Evolutionary conservation across 37 sponge, comb jelly and placozoan species (phyloP), one percentile per base, ranked within the genome.

Genomic region (Beroe ovata): DNA sequence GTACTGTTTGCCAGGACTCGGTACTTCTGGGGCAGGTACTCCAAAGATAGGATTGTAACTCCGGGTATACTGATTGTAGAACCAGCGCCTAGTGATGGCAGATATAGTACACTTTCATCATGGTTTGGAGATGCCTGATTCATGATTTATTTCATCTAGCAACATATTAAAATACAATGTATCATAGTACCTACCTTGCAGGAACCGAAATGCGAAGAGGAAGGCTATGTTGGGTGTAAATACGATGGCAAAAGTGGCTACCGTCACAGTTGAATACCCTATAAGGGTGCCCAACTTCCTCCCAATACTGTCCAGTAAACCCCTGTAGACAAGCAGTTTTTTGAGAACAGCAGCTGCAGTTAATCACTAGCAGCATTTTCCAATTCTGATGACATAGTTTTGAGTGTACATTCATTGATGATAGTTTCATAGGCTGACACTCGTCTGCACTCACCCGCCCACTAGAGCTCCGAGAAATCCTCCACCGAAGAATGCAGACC

Each of bases 191-290:
- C n/a, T 32, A 77, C 84, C 84, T 42, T 77, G 84, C 0, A 77
- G 47, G 47, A 77, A 77, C 11, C 84, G 26, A 54, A 42, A 77
- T 4, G 41, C 84, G 28, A 40, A 77, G 1, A 77, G 47, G 38
- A 77, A 77, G 16, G 20, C 22, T 42, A 77, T 42, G 35, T 33
- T 36, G n/a, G 84, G 84, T 6, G 84, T 19, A n/a, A 54, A 42
- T 19, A 54, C n/a, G 23, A 11, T 22, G 3, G 84, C 84, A 42
- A 77, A 77, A 16, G 38, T 40, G n/a, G 84, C 41, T 41, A 20
- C 18, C 20, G 23, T 77, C 26, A 77, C 47, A 0, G 33, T 36
- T 1, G 47, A 30, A 35, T 77, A 77, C 47, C 84, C 54, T 18
- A 77, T 4, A 38, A 77, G 0, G 21, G 84, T 36, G 11, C 84